Base-by-base conservation (phyloP, 2,113 vertebrate species). In the Talpa occidentalis region DNA sequence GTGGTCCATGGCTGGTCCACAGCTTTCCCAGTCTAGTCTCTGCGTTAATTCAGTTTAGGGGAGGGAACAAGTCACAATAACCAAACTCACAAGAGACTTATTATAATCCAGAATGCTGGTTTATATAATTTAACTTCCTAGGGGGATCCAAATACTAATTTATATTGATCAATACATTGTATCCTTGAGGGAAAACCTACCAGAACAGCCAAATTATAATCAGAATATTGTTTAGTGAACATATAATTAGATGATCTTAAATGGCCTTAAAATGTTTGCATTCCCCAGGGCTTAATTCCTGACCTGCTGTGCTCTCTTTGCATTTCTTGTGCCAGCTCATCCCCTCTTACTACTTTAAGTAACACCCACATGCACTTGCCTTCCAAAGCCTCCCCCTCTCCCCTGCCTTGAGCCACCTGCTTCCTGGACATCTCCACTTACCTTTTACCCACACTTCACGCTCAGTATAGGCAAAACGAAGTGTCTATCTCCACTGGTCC, bases 181-280 rank as follows among this genome's bases (percentile, higher is more conserved):
- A 90, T 77, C 69, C 76, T 54, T 17, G 19, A 79, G 35, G 70
- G 59, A 67, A 59, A 54, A 84, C 21, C n/a, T 26, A 17, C 24
- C n/a, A n/a, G 60, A 90, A 70, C 37, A 79, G 49, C 74, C 62
- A 81, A 81, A 79, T 90, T 64, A 84, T 83, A 76, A 91, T 60
- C 62, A 79, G 70, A 56, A 32, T 35, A 28, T 49, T 76, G 52
- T 73, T 66, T 21, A 47, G 40, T 62, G 90, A 87, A 54, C 24
- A 6, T 92, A 42, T 69, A 56, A 73, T 88, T 70, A 67, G 80
- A 47, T 40, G 40, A 74, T 81, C 54, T 87, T 94, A 60, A 47
- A 28, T 40, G 60, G 40, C 60, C 26, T n/a, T 92, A 37, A 56
- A 22, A 69, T 52, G 28, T 72, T 72, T n/a, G 30, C 0, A 0